Evolutionary conservation across 2,113 vertebrate species (phyloP).

Genomic region (Casuarius casuarius): DNA sequence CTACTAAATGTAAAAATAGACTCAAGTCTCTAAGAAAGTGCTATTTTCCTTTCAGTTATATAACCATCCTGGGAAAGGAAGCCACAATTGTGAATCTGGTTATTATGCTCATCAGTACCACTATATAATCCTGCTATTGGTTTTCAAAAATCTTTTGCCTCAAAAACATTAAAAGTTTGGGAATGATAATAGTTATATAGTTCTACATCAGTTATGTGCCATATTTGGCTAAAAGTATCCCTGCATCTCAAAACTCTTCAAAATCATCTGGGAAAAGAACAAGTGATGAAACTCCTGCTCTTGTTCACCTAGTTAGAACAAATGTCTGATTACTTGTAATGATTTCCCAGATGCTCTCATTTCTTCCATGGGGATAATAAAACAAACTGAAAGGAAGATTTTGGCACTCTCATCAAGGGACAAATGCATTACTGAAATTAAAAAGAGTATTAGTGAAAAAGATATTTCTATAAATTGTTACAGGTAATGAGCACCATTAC

Average conservation of each 20-base stretch:
- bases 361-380: background rate
- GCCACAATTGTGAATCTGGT: background rate
- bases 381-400: background rate
- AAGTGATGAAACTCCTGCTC: background rate
- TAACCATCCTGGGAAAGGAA: background rate
- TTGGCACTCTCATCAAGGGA: background rate
- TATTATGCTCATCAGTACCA: background rate
- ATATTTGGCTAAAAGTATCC: background rate
- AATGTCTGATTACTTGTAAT: background rate
- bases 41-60: background rate
- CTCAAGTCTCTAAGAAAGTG: background rate
- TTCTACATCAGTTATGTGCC: background rate
- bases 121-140: background rate
- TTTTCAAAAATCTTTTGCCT: background rate
- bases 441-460: background rate
- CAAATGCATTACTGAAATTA: conserved; percentile 42
- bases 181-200: background rate
- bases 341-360: conserved; percentile 3
- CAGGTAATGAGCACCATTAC: conserved; percentile 31
- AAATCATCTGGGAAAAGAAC: background rate
- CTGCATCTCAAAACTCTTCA: background rate
- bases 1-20: background rate
- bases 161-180: background rate
- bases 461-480: background rate
- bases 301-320: background rate